Base-by-base conservation (phyloP, 2,888 invertebrate species). In the Azorinus chamasolen region DNA sequence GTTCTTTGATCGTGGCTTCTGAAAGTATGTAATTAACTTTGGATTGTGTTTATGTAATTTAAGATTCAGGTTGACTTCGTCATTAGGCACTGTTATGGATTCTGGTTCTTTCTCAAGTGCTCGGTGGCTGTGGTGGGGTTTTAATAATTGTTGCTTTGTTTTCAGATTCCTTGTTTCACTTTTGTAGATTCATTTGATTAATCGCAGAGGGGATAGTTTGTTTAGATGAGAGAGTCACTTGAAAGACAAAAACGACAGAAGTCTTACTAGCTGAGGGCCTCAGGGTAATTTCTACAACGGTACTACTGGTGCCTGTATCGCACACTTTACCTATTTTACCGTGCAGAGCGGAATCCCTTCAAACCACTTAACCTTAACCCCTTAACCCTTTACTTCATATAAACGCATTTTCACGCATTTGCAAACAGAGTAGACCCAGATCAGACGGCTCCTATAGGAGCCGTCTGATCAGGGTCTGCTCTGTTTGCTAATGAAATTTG, bases 11-110 rank as follows among this genome's bases (percentile, higher is more conserved):
- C 70, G 59, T 70, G 63, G 55, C 64, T 70, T 75, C 59, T 75
- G 75, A 63, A 70, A 45, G 64, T 48, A 46, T 59, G 57, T 79
- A 79, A 79, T 79, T 79, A 79, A 79, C 73, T 79, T 79, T 79
- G 79, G 61, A 79, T 79, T 61, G 59, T 74, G 73, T 79, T 79
- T 79, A 73, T 70, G 79, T 70, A 61, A 66, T 43, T 41, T 25
- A n/a, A 53, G 53, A 20, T 53, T 20, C 53, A 53, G 53, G 12
- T 24, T 53, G 53, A 14, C 3, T 27, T 53, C 46, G 50, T 59
- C 54, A 48, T 65, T 65, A 65, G 46, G 46, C 65, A 72, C 41
- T 65, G 72, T 54, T 59, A 53, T 25, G 72, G 72, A 43, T 72
- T 72, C 65, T 16, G 22, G 18, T 53, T 72, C 25, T 41, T 55